These are phyloP conservation scores for Manis pentadactyla DNA, from an alignment of 2,797 vertebrate genomes.

Conservation along the genomic window DNA sequence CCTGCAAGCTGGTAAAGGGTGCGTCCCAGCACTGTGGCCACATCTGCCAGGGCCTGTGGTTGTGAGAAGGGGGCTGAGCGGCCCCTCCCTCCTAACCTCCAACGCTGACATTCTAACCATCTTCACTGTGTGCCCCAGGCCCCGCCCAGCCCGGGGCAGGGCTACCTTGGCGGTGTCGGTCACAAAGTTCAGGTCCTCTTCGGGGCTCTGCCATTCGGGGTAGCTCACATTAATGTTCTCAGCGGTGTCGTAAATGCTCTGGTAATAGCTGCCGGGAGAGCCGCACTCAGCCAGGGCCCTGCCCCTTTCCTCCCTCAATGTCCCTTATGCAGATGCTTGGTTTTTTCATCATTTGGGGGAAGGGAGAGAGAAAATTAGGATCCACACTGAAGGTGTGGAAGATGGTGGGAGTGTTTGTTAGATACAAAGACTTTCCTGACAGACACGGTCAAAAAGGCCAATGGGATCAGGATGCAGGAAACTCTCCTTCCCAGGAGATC, in stretches of 20 bases:
- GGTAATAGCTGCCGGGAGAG: slow-evolving; percentile 91
- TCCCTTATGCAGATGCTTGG: background rate
- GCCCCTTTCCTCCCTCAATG: background rate
- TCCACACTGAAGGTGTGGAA: background rate
- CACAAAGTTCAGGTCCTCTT: slow-evolving; percentile 89
- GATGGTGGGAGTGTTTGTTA: background rate
- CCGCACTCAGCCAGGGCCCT: background rate
- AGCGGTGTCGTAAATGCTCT: slow-evolving; percentile 93
- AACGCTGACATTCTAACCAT: background rate
- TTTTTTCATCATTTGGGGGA: background rate
- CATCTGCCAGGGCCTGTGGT: slow-evolving; percentile 90
- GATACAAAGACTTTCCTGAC: background rate
- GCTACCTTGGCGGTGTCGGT: slow-evolving; percentile 92
- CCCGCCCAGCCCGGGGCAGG: fast-evolving
- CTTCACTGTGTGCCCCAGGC: background rate
- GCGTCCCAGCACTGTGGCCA: slow-evolving; percentile 92
- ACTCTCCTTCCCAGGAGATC: background rate
- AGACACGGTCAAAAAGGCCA: background rate
- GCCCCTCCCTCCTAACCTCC: no score
- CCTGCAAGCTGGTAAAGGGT: slow-evolving; percentile 93
- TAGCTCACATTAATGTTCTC: slow-evolving; percentile 91
- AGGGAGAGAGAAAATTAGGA: background rate
- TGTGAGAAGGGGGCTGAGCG: background rate
- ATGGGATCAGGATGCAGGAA: background rate
- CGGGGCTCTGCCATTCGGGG: slow-evolving; percentile 88